Evolutionary conservation across 2,797 vertebrate genomes (phyloP).

Genomic region (Phaenicophaeus curvirostris): DNA sequence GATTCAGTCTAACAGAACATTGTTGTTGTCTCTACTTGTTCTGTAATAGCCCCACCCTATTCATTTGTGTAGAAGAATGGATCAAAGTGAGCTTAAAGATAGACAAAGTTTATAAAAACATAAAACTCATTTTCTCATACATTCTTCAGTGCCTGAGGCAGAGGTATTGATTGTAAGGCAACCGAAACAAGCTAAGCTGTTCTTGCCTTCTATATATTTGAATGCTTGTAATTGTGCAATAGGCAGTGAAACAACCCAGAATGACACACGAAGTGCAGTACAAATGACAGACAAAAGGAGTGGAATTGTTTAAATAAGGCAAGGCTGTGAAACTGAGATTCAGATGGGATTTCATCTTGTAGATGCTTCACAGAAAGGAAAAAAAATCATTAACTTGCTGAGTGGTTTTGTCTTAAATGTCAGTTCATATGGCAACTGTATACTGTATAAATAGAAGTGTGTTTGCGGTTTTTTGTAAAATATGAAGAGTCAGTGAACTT

Average conservation of each 20-base stretch:
- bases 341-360: neutral
- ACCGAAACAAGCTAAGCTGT: conserved; percentile 46
- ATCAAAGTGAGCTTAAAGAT: conserved; percentile 71
- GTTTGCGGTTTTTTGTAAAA: neutral
- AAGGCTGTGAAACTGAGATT: neutral
- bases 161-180: conserved; percentile 70
- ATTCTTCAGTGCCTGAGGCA: conserved; percentile 45
- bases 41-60: conserved; percentile 40
- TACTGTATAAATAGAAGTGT: neutral
- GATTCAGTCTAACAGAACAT: conserved; percentile 31
- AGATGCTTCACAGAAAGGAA: neutral
- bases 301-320: conserved; percentile 30
- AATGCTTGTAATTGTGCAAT: conserved; percentile 29
- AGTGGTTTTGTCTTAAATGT: conserved; percentile 25
- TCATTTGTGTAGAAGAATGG: conserved; percentile 53
- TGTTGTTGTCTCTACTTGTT: conserved; percentile 46
- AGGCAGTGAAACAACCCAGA: neutral
- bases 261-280: conserved; percentile 2
- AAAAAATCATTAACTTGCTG: conserved; percentile 8
- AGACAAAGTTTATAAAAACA: conserved; percentile 66
- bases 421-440: neutral
- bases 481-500: neutral
- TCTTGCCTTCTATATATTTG: conserved; percentile 21
- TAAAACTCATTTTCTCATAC: conserved; percentile 51
- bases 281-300: conserved; percentile 6